Evolutionary conservation across 2,797 vertebrate species (phyloP).

Genomic region (Poecilia gillii): DNA sequence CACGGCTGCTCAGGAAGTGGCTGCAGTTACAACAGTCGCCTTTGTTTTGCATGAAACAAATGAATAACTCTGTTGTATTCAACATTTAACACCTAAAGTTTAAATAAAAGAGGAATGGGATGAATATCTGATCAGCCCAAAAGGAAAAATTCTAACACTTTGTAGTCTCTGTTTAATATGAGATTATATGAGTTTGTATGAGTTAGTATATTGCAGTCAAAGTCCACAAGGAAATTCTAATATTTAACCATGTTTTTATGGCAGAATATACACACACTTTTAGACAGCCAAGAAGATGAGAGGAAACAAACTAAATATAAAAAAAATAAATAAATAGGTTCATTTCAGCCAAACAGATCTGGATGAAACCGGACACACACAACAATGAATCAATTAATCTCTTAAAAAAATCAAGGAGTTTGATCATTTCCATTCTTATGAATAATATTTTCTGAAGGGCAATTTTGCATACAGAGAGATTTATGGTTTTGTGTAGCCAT

Average conservation of each 20-base stretch:
- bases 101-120: conserved; percentile 11
- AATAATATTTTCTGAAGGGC: no score
- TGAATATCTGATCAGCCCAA: conserved; percentile 6
- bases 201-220: conserved; percentile 34
- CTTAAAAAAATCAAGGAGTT: no score
- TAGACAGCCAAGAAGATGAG: not conserved
- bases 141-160: conserved; percentile 19
- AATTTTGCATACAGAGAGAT: no score
- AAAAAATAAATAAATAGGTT: not conserved
- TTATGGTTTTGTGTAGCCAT: no score
- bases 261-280: not conserved
- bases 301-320: not conserved
- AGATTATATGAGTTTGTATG: conserved; percentile 3
- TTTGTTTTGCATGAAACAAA: conserved; percentile 25
- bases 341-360: not conserved
- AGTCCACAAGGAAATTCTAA: conserved; percentile 50
- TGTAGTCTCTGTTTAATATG: conserved; percentile 22
- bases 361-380: no score
- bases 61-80: conserved; percentile 38
- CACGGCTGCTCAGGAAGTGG: conserved; percentile 41
- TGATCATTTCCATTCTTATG: no score
- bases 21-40: conserved; percentile 17
- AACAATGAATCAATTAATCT: no score
- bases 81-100: conserved; percentile 13
- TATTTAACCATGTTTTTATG: conserved; percentile 54